phyloP scores from a whole-genome alignment of 2,113 vertebrate genomes.

The Galeopterus variegatus region DNA sequence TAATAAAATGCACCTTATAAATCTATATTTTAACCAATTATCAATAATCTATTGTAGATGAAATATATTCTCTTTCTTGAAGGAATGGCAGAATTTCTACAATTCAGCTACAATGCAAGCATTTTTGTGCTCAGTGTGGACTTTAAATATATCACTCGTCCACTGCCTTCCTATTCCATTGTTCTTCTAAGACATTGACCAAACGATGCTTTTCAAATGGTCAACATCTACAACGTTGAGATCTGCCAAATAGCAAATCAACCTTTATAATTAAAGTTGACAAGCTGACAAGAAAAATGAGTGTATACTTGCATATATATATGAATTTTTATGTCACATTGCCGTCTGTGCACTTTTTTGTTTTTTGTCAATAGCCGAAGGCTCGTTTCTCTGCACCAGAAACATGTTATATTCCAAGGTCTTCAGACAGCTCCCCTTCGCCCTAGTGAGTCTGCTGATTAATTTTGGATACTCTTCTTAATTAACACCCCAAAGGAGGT shows the following conservation, averaged over 20 bases:
- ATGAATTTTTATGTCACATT: conserved; percentile 99
- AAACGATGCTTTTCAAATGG: conserved; percentile 95
- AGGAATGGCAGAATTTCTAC: conserved; percentile 43
- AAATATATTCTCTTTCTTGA: not conserved
- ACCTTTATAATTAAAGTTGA: conserved; percentile 99
- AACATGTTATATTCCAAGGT: conserved; percentile 93
- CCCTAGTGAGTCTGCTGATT: conserved; percentile 99
- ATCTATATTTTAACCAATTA: conserved; percentile 17
- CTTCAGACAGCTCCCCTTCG: conserved; percentile 99
- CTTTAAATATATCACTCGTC: conserved; percentile 63
- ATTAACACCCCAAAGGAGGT: conserved; percentile 99
- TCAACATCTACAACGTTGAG: conserved; percentile 93
- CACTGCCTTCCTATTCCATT: conserved; percentile 80
- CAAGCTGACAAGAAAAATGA: conserved; percentile 99
- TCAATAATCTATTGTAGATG: not conserved
- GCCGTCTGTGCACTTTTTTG: conserved; percentile 96
- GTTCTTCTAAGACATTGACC: conserved; percentile 91
- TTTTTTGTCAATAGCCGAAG: conserved; percentile 96
- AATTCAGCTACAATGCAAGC: conserved; percentile 58
- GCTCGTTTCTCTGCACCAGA: conserved; percentile 94
- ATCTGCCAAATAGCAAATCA: conserved; percentile 96
- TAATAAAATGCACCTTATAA: conserved; percentile 9
- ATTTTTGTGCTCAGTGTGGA: conserved; percentile 63
- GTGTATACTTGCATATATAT: conserved; percentile 97
- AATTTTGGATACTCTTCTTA: conserved; percentile 99